These are phyloP conservation scores for Acanthaster planci DNA, from an alignment of 35 echinoderm and acorn worm species.

Conservation along the genomic window DNA sequence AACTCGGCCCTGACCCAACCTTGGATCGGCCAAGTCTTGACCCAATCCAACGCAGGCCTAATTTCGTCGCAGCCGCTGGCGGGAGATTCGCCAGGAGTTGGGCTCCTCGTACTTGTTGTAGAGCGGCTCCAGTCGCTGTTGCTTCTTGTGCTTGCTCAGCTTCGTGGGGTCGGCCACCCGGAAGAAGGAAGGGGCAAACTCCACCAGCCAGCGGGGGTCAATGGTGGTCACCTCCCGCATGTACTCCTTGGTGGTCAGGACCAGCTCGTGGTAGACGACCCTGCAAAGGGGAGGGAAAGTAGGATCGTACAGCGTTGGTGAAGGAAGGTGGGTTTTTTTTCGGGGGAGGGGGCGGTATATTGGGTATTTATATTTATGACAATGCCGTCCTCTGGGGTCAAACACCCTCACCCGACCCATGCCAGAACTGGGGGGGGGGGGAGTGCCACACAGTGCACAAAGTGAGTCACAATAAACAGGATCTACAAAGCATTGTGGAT, in stretches of 20 bases:
- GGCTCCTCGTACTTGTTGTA: constrained; percentile 99
- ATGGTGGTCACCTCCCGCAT: constrained; percentile 95
- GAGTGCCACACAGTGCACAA: too few species aligned
- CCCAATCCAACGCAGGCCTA: constrained; percentile 33
- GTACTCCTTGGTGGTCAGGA: constrained; percentile 98
- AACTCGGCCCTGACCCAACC: too few species aligned
- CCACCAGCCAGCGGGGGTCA: constrained; percentile 93
- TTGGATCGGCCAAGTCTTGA: too few species aligned
- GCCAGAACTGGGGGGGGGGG: too few species aligned
- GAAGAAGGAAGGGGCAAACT: constrained; percentile 90
- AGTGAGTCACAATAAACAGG: too few species aligned
- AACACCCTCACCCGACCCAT: too few species aligned
- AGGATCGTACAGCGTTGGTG: background rate
- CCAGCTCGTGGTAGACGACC: constrained; percentile 99
- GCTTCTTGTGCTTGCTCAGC: constrained; percentile 98
- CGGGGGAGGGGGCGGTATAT: too few species aligned
- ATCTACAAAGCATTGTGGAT: too few species aligned
- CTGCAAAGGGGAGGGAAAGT: constrained; percentile 39
- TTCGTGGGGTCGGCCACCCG: constrained; percentile 87
- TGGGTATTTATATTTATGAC: background rate
- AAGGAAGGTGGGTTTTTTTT: background rate
- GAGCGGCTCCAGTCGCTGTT: constrained; percentile 92
- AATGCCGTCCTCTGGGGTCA: background rate
- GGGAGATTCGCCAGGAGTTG: constrained; percentile 95
- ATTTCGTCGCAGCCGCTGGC: constrained; percentile 91